Percentiles rank a stretch among this genome's conserved stretches.
These are phyloP conservation scores for Cheilosia urbana DNA, from an alignment of 2,888 invertebrate species.

Conservation along the genomic window DNA sequence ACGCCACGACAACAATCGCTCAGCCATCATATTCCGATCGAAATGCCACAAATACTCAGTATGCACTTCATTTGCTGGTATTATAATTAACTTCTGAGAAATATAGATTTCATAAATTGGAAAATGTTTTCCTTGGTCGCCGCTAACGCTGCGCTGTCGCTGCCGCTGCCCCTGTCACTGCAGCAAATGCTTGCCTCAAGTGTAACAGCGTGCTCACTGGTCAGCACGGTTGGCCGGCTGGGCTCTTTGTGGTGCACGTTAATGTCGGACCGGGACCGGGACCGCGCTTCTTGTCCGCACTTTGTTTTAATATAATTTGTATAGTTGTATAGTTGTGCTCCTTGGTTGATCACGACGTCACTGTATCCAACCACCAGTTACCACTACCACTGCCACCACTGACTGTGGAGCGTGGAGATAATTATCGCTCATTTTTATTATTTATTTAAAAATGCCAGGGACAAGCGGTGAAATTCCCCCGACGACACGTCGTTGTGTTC, in stretches of 20 bases:
- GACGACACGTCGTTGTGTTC: conserved; percentile 58
- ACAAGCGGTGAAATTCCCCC: conserved; percentile 73
- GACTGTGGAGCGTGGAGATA: conserved; percentile 60
- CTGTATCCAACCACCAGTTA: background rate
- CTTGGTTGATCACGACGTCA: conserved; percentile 35
- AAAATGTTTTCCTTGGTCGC: conserved; percentile 61
- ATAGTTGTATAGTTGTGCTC: conserved; percentile 43
- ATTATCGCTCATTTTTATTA: conserved; percentile 75
- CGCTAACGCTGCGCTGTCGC: background rate
- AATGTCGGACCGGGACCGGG: conserved; percentile 53
- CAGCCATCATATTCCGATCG: conserved; percentile 74
- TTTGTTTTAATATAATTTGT: conserved; percentile 59
- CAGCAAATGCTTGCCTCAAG: conserved; percentile 44
- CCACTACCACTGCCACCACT: background rate
- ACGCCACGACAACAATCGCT: conserved; percentile 72
- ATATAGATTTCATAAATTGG: conserved; percentile 76
- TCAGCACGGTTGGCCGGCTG: conserved; percentile 2
- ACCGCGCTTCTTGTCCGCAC: conserved; percentile 61
- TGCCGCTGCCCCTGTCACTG: background rate
- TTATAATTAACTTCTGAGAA: conserved; percentile 76
- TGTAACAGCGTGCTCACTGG: conserved; percentile 49
- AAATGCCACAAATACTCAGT: conserved; percentile 74
- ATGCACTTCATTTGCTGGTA: conserved; percentile 75
- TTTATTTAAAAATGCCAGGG: conserved; percentile 74
- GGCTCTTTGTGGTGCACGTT: conserved; percentile 40